These are phyloP conservation scores for Mesoclemmys tuberculata DNA, from an alignment of 2,113 vertebrate species.

Conservation along the genomic window DNA sequence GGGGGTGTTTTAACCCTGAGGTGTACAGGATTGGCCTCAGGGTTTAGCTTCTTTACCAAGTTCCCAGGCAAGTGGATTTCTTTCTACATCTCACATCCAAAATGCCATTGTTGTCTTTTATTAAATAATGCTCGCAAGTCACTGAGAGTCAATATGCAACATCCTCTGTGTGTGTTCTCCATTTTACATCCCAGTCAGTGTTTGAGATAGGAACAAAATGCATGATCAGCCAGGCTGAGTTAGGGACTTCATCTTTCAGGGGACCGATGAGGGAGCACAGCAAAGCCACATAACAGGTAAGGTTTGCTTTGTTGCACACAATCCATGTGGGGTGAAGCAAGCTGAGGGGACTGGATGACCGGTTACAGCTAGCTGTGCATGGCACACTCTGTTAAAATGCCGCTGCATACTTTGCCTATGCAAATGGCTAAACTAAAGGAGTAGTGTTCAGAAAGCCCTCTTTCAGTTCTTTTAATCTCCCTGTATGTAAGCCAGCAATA, in stretches of 20 bases:
- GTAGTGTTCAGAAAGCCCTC: not conserved
- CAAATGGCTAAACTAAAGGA: not conserved
- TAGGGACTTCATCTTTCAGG: not conserved
- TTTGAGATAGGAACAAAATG: not conserved
- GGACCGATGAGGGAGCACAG: not conserved
- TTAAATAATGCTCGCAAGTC: not conserved
- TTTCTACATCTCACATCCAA: not conserved
- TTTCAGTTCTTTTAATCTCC: not conserved
- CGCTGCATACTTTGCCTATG: not conserved
- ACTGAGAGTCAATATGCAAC: not conserved
- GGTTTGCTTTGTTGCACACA: not conserved
- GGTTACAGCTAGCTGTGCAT: not conserved
- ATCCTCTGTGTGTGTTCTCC: not conserved
- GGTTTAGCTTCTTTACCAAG: not conserved
- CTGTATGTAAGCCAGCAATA: constrained; percentile 13
- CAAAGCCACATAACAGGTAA: not conserved
- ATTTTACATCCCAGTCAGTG: not conserved
- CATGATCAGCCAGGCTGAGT: not conserved
- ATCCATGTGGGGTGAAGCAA: not conserved
- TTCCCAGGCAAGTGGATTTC: not conserved
- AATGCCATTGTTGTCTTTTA: not conserved
- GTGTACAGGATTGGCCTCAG: not conserved
- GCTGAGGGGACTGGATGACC: not conserved
- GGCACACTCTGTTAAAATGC: not conserved
- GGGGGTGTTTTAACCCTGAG: not conserved